Evolutionary conservation across 2,113 vertebrate species (phyloP), one percentile per base, ranked within the genome.

Genomic region (Pipra filicauda): DNA sequence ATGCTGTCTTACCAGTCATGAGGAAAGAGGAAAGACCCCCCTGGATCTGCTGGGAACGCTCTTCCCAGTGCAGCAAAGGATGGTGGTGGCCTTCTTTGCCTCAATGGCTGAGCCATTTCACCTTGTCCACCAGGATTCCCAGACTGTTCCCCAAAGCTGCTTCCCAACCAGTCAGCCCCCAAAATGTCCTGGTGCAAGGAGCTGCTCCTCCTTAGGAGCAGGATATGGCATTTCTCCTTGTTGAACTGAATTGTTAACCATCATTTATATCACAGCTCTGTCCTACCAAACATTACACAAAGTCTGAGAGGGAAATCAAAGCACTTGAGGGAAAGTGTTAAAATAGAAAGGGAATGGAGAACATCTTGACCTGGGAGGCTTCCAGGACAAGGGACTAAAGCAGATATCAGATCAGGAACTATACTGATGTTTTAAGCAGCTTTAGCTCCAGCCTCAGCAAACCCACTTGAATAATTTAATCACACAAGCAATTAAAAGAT

Each of bases 401-500:
- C 12, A 90, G 27, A 51, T 1, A 2, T 6, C 48, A 79, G 23
- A 31, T 33, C 59, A 90, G 30, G 52, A 88, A 57, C 44, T 73
- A 52, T 33, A 73, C 26, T 17, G 55, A 83, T 91, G 30, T 73
- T 88, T 65, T 67, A 84, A 84, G 52, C 48, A 84, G 70, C 30
- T 84, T 86, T 66, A 89, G 76, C 41, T 87, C 69, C 73, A 91
- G 80, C 17, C 61, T 78, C 74, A 89, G 58, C 66, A 81, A 95
- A 89, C n/a, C 44, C 65, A 64, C 48, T 52, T 81, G 9, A 96
- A 85, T 67, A 65, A 94, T 72, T 75, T 69, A 95, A 87, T 41
- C 52, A 92, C 37, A 67, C 10, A 85, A 81, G 49, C 55, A 95
- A 95, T 91, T 92, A 95, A 91, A 94, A 85, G 57, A 89, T 57